Evolutionary conservation across 2,113 vertebrate genomes (phyloP).

Genomic region (Urocitellus parryii): DNA sequence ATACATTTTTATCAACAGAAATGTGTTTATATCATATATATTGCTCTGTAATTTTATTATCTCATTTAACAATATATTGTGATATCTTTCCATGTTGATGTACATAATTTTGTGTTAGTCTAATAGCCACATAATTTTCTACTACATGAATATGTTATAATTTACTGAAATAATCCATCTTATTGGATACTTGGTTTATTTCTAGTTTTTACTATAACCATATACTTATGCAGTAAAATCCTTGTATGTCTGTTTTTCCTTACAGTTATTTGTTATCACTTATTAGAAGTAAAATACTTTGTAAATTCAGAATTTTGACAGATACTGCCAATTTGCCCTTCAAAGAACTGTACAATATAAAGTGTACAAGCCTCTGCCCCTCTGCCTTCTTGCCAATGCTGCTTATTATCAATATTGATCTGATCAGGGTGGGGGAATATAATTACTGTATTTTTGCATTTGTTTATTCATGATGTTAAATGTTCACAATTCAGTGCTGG

Average conservation of each 20-base stretch:
- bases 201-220: background rate
- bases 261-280: background rate
- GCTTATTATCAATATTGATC: background rate
- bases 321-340: background rate
- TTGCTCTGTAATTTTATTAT: background rate
- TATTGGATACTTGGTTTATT: background rate
- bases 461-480: background rate
- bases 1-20: background rate
- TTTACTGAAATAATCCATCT: constrained; percentile 16
- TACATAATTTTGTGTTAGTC: background rate
- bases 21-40: background rate
- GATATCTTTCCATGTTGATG: background rate
- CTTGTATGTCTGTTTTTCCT: background rate
- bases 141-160: background rate
- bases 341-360: background rate
- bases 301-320: background rate
- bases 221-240: background rate
- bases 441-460: background rate
- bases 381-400: background rate
- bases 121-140: constrained; percentile 6
- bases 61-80: background rate
- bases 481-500: background rate
- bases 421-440: background rate
- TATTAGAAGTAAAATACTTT: background rate
- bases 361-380: background rate